Evolutionary conservation across 2,113 vertebrate species (phyloP), one percentile per base, ranked within the genome.

Genomic region (Gnathonemus echidnorhynchus): DNA sequence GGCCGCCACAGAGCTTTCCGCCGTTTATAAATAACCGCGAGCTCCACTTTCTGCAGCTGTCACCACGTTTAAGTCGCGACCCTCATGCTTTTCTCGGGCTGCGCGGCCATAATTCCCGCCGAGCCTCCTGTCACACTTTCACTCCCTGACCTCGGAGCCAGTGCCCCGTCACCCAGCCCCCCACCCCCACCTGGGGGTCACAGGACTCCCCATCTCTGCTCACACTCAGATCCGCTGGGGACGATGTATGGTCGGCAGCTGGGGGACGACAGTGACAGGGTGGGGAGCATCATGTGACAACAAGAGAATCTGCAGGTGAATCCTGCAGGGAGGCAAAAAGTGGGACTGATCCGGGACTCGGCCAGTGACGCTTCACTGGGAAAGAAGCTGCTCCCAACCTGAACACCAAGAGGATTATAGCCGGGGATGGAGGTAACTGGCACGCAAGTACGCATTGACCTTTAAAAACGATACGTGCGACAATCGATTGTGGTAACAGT

Each of bases 1-100:
- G 89, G 92, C 92, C 24, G 42, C 45, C 91, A 87, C 92, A 92
- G 91, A 89, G 94, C 87, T 89, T 39, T 92, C 93, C 93, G 91
- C 58, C 91, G 90, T 91, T 90, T 90, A 91, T 70, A 96, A 89
- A 94, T 94, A 95, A 96, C 95, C 94, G 93, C 92, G 49, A 92
- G 94, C 91, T 95, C 95, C 89, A 92, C 95, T 96, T 96, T 96
- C 96, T 96, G 95, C 96, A 96, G 96, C 96, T 96, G 96, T 96
- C 94, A 94, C 96, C 95, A 95, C 94, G 94, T 96, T 95, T 94
- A 95, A 95, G 95, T 95, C 94, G 94, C 95, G 94, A 92, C 94
- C 95, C 95, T 95, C 95, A 93, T 90, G 94, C 91, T 92, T 93
- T 93, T 94, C 93, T 93, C 93, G 89, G 91, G 88, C 94, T 91